Percentiles rank a stretch among this genome's conserved stretches.
Conservation (phyloP, 2,113 vertebrate species). For the Pelobates fuscus region DNA sequence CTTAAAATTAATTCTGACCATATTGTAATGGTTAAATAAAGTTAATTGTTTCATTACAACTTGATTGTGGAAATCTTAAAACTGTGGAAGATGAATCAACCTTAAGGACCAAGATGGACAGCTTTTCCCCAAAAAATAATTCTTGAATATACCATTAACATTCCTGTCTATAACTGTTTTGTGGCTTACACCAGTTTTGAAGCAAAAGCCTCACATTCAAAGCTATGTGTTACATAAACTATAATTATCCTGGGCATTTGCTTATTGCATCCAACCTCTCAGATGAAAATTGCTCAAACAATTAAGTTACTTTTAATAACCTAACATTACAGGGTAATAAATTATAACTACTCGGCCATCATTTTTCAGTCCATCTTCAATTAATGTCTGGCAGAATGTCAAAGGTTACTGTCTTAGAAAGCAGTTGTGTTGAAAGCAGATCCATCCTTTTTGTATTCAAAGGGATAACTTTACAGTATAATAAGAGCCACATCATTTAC, state of each 20-base stretch:
- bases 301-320: conserved; percentile 14
- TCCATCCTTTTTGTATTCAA: neutral
- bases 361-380: conserved; percentile 14
- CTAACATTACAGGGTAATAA: conserved; percentile 21
- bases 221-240: neutral
- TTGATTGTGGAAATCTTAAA: neutral
- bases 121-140: neutral
- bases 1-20: neutral
- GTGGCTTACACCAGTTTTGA: neutral
- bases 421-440: conserved; percentile 11
- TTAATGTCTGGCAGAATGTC: conserved; percentile 1
- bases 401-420: conserved; percentile 13
- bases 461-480: neutral
- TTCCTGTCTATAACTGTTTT: neutral
- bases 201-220: neutral
- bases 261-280: neutral
- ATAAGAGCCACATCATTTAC: too few species aligned
- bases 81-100: neutral
- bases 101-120: neutral
- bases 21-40: neutral
- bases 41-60: neutral
- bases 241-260: neutral
- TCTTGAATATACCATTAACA: neutral
- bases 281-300: neutral
- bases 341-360: neutral